phyloP scores from a whole-genome alignment of 2,797 vertebrate species.

The Vespertilio murinus region DNA sequence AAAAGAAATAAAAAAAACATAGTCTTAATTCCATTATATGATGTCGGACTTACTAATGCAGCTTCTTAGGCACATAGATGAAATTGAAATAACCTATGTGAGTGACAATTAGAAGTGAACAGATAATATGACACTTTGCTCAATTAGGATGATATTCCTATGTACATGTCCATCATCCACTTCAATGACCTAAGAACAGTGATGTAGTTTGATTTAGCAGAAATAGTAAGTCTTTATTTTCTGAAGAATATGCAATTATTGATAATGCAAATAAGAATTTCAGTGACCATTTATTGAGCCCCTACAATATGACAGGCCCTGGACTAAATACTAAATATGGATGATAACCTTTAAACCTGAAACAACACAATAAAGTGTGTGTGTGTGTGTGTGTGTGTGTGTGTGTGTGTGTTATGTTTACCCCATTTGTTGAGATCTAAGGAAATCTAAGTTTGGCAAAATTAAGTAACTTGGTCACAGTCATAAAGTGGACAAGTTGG shows the following conservation, averaged over 20 bases:
- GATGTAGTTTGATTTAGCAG: background rate
- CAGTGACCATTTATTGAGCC: background rate
- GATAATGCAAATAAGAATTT: background rate
- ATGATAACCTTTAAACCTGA: background rate
- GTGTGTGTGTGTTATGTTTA: background rate
- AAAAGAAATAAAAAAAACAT: background rate
- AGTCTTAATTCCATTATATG: background rate
- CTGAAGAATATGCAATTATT: background rate
- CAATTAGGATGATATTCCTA: background rate
- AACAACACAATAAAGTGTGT: background rate
- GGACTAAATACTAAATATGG: background rate
- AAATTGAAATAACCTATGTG: background rate
- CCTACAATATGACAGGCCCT: background rate
- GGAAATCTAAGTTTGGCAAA: background rate
- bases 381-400: accelerated
- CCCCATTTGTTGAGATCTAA: background rate
- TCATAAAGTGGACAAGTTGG: background rate
- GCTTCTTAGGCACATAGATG: background rate
- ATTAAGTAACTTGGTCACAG: background rate
- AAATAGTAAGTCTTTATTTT: background rate
- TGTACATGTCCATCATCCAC: background rate
- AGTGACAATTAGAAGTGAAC: background rate
- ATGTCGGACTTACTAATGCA: background rate
- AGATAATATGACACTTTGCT: background rate
- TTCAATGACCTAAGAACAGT: background rate